A percentile compares a stretch with the other conserved stretches of the same genome.
Conservation (phyloP, 2,797 vertebrate genomes). For the Enteromius anoplus region DNA sequence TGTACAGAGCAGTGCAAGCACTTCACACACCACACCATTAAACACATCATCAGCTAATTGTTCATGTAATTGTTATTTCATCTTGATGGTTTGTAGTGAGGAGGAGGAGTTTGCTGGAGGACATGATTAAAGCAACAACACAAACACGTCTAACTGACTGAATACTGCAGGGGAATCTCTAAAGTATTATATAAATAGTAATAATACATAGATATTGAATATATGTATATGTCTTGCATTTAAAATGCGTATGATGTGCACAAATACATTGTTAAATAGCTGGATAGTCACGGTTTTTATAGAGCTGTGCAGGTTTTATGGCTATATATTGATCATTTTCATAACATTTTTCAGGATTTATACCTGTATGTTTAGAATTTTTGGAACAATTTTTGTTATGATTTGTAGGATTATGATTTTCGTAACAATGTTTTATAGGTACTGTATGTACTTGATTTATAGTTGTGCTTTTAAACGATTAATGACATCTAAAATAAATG, state of each 20-base stretch:
- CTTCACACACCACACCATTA: conserved; percentile 79
- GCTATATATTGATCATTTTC: not conserved
- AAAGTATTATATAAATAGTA: too few relatives aligned
- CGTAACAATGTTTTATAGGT: not conserved
- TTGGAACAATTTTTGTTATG: not conserved
- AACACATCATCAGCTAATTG: conserved; percentile 80
- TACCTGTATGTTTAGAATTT: not conserved
- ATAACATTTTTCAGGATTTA: not conserved
- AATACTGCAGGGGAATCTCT: not conserved
- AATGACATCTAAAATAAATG: too few relatives aligned
- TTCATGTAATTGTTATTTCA: conserved; percentile 75
- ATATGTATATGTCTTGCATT: not conserved
- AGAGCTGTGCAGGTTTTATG: not conserved
- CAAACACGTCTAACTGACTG: not conserved
- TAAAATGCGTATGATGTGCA: not conserved
- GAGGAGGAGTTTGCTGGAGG: not conserved
- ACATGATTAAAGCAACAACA: not conserved
- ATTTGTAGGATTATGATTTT: not conserved
- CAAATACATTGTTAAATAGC: not conserved
- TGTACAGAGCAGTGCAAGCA: not conserved
- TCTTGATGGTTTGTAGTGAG: conserved; percentile 55
- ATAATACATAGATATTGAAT: not conserved
- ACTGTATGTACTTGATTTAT: not conserved
- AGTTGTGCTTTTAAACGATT: too few relatives aligned
- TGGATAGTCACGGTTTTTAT: not conserved